Base-by-base conservation (phyloP, 2,113 vertebrate species). In the Rhombomys opimus region DNA sequence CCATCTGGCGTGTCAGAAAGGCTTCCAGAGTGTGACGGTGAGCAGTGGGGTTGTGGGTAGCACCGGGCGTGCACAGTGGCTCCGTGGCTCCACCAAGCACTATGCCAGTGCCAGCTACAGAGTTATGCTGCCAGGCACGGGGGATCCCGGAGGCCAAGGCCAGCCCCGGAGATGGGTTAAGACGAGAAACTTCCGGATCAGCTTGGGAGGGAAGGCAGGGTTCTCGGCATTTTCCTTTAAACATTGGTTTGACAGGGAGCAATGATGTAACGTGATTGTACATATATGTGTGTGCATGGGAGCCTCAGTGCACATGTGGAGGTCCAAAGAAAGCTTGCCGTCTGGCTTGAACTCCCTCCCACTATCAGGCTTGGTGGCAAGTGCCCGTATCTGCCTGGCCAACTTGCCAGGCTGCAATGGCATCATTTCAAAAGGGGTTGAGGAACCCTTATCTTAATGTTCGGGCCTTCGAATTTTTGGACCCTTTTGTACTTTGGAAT, bases 1-100 rank as follows among this genome's bases (percentile, higher is more conserved):
- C 68, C 99, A 99, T 96, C 99, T 99, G 6, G 99, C 99, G 38
- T 99, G 99, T 93, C 99, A 99, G 97, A 99, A 99, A 38, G 99
- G 99, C 94, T 99, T 99, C 97, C 99, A 99, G 97, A 99, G 99
- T 7, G 99, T 99, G 96, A 99, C 99, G 96, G 99, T 99, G 97
- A 99, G 99, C 81, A 52, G 52, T 6, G 63, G 22, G 32, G 57
- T 9, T 10, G 11, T 32, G 3, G 13, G 22, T 32, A 1, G 0
- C 5, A 2, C n/a, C 4, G 81, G 23, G 30, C 20, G 77, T 11
- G 57, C 1, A 0, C 3, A 1, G 5, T 1, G 67, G 12, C 70
- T 1, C 8, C 61, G 5, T 0, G 1, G 20, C 41, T 12, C 10
- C 0, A 7, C 35, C 12, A 9, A 1, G 0, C 2, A 0, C 61